Evolutionary conservation across 2,113 vertebrate species (phyloP).

Genomic region (Sebastes fasciatus): DNA sequence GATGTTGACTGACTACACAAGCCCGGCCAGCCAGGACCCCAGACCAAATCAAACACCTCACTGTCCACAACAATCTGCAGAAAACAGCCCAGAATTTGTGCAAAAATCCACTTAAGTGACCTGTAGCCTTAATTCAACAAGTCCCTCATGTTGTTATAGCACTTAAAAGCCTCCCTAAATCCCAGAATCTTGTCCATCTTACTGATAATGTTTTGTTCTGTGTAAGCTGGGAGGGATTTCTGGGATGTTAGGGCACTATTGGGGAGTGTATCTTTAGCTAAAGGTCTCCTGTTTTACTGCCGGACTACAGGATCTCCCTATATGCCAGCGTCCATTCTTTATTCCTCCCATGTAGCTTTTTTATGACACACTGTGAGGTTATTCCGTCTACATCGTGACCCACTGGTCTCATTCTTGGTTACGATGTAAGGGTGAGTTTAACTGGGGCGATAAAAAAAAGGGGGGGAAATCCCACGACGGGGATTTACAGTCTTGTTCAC

Average conservation of each 20-base stretch:
- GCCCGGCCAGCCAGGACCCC: not conserved
- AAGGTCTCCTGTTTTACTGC: slow-evolving; percentile 6
- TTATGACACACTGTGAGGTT: slow-evolving; percentile 31
- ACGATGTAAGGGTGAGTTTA: slow-evolving; percentile 50
- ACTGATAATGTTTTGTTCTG: not conserved
- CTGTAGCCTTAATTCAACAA: not conserved
- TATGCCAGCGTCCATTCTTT: slow-evolving; percentile 37
- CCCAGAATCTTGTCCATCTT: not conserved
- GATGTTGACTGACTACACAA: slow-evolving; percentile 19
- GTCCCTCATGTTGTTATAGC: not conserved
- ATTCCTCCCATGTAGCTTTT: slow-evolving; percentile 41
- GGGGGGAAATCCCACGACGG: slow-evolving; percentile 42
- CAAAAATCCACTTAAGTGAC: slow-evolving; percentile 1
- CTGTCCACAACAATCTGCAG: slow-evolving; percentile 2
- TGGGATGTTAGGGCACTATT: not conserved
- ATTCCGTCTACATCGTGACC: slow-evolving; percentile 39
- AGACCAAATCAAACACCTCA: slow-evolving; percentile 26
- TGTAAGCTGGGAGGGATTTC: not conserved
- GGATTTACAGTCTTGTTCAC: slow-evolving; percentile 66
- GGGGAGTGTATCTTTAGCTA: not conserved
- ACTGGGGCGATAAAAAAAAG: slow-evolving; percentile 47
- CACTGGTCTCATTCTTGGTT: slow-evolving; percentile 48
- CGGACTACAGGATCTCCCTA: slow-evolving; percentile 12
- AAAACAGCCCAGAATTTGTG: not conserved
- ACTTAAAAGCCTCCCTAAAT: slow-evolving; percentile 8